Evolutionary conservation across 2,797 vertebrate genomes (phyloP).

Genomic region (Diceros bicornis): DNA sequence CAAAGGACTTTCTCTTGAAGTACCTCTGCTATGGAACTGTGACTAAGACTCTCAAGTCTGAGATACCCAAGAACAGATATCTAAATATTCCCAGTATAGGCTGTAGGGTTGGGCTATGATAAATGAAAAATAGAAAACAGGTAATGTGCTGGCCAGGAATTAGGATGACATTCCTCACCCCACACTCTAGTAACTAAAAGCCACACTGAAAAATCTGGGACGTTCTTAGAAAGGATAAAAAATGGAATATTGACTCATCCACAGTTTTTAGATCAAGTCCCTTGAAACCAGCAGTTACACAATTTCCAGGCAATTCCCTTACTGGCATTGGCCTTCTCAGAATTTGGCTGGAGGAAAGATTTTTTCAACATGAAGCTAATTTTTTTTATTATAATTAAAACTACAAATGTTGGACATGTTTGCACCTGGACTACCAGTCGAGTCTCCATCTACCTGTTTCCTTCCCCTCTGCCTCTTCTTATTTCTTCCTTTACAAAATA

Average conservation of each 20-base stretch:
- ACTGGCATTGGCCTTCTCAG: background rate
- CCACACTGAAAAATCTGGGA: background rate
- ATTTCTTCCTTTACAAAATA: conserved; percentile 1
- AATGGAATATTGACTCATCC: background rate
- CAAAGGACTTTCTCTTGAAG: background rate
- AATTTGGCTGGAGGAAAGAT: background rate
- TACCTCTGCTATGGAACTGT: background rate
- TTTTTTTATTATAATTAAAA: conserved; percentile 46
- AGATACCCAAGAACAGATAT: background rate
- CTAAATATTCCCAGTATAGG: background rate
- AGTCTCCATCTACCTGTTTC: background rate
- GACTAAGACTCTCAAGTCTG: background rate
- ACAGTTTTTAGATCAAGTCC: background rate
- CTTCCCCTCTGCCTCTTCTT: background rate
- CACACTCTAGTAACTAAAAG: background rate
- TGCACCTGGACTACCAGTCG: background rate
- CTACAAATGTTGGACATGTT: background rate
- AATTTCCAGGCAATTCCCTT: background rate
- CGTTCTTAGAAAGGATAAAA: background rate
- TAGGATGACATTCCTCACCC: background rate
- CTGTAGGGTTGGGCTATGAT: background rate
- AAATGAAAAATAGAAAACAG: conserved; percentile 33
- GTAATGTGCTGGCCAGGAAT: background rate
- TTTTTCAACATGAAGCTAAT: background rate
- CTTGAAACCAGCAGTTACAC: background rate